Percentiles rank a stretch among this genome's conserved stretches.
phyloP scores from a whole-genome alignment of 2,888 invertebrate species.

The Fragum whitleyi region DNA sequence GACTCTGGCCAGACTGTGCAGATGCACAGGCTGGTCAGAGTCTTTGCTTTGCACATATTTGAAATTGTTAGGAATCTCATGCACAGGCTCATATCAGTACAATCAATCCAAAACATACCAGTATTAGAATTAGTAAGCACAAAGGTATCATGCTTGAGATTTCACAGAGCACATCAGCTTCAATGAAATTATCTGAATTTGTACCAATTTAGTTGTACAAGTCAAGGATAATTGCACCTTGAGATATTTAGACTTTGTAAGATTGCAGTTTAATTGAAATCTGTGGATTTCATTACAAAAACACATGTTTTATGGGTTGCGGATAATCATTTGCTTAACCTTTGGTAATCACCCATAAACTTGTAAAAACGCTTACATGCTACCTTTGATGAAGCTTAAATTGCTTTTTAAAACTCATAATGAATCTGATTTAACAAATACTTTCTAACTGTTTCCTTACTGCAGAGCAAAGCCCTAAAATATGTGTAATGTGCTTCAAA shows the following conservation, averaged over 20 bases:
- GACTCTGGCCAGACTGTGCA: too few species aligned
- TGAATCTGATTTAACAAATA: neutral
- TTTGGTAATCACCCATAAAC: constrained; percentile 16
- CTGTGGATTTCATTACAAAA: constrained; percentile 21
- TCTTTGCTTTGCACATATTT: too few species aligned
- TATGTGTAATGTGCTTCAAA: too few species aligned
- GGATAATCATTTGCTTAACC: constrained; percentile 20
- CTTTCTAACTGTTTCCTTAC: too few species aligned
- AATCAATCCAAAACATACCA: too few species aligned
- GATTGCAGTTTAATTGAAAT: constrained; percentile 22
- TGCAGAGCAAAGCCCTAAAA: too few species aligned
- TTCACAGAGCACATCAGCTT: too few species aligned
- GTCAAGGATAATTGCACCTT: constrained; percentile 6
- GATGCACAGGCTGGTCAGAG: too few species aligned
- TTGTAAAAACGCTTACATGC: constrained; percentile 1
- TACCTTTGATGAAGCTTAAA: constrained; percentile 19
- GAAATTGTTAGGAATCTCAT: too few species aligned
- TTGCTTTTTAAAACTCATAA: constrained; percentile 2
- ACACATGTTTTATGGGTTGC: constrained; percentile 16
- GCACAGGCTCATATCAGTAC: too few species aligned
- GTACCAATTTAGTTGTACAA: neutral
- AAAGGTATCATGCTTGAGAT: too few species aligned
- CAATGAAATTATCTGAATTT: neutral
- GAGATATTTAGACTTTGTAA: constrained; percentile 16
- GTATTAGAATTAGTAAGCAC: too few species aligned